Conservation (phyloP, 2,113 vertebrate species). For the Cyprinus carpio region DNA sequence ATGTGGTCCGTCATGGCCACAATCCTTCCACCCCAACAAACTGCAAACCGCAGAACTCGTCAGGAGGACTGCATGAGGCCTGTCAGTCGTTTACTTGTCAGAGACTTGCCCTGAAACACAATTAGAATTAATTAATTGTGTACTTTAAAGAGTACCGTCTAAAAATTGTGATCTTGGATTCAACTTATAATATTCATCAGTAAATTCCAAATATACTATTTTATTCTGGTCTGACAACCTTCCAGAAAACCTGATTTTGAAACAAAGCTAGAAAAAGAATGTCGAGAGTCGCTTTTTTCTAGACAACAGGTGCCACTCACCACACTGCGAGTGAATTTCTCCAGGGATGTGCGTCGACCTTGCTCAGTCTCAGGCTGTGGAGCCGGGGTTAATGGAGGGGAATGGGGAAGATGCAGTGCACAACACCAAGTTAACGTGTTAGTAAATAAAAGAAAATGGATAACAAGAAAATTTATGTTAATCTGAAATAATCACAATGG, state of each 20-base stretch:
- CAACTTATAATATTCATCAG: background rate
- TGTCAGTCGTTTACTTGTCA: conserved; percentile 94
- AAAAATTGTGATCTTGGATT: background rate
- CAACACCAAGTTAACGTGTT: conserved; percentile 1
- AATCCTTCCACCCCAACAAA: conserved; percentile 34
- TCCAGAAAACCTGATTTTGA: background rate
- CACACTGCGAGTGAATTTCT: conserved; percentile 99
- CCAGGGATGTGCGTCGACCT: conserved; percentile 97
- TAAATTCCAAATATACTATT: background rate
- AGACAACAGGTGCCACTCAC: conserved; percentile 78
- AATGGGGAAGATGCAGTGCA: conserved; percentile 30
- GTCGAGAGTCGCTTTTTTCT: background rate
- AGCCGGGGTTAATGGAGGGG: conserved; percentile 58
- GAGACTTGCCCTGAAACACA: conserved; percentile 89
- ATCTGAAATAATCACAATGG: background rate
- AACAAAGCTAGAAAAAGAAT: background rate
- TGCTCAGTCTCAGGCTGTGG: conserved; percentile 93
- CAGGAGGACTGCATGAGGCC: conserved; percentile 99
- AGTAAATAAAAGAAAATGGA: background rate
- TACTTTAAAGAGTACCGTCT: background rate
- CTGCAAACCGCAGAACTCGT: conserved; percentile 66
- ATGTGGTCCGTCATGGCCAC: background rate
- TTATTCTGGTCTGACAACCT: background rate
- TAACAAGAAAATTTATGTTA: background rate
- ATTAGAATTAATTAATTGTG: background rate